These are phyloP conservation scores for Antennarius striatus DNA, from an alignment of 2,113 vertebrate species.

Conservation along the genomic window DNA sequence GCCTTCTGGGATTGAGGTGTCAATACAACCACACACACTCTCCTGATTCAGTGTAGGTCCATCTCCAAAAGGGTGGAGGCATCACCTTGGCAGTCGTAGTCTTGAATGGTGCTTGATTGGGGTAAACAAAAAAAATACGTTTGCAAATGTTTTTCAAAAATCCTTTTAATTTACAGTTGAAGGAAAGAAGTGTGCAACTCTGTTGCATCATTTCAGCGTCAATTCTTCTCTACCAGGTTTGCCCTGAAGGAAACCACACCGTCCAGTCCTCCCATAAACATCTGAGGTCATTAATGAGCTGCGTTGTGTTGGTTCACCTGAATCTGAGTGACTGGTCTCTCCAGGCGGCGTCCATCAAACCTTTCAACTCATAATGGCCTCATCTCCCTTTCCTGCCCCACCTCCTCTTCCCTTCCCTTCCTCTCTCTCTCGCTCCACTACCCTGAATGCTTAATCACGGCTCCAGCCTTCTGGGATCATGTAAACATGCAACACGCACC, in stretches of 20 bases:
- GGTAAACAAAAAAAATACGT: neutral
- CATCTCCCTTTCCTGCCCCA: constrained; percentile 35
- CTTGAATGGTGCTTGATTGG: constrained; percentile 3
- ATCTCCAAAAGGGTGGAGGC: constrained; percentile 42
- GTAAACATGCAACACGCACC: constrained; percentile 65
- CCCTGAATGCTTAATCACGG: constrained; percentile 75
- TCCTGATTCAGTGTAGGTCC: constrained; percentile 40
- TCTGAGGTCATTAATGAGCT: constrained; percentile 18
- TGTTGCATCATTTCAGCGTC: no score
- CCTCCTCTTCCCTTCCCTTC: constrained; percentile 23
- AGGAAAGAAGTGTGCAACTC: neutral
- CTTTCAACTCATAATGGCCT: constrained; percentile 67
- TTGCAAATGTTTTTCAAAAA: neutral
- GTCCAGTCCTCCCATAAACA: no score
- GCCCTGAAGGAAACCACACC: constrained; percentile 7
- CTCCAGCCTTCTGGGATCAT: constrained; percentile 66
- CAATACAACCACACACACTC: constrained; percentile 11
- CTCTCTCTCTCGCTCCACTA: constrained; percentile 66
- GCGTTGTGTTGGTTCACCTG: constrained; percentile 52
- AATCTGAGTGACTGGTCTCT: constrained; percentile 40
- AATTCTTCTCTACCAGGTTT: no score
- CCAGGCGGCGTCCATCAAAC: constrained; percentile 60
- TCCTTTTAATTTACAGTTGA: neutral
- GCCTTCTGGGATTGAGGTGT: constrained; percentile 23
- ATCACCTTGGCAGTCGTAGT: neutral